phyloP scores from a whole-genome alignment of 1,140 invertebrate genomes.

The Lucilia sericata region DNA sequence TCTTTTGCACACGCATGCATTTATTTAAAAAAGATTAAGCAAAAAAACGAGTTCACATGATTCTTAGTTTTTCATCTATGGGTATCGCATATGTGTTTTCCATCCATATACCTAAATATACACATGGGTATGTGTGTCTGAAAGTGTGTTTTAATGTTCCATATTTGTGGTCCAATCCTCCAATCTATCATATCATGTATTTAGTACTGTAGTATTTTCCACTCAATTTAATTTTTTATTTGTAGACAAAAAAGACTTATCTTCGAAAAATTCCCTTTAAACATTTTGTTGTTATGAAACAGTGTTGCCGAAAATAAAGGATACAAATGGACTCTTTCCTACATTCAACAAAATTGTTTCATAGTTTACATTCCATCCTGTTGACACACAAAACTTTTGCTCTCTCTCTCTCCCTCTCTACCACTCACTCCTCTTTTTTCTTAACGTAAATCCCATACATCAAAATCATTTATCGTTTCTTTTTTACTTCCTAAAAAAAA shows the following conservation, averaged over 20 bases:
- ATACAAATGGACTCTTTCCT: too few species aligned
- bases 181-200: not conserved
- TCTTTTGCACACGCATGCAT: not conserved
- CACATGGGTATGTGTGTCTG: not conserved
- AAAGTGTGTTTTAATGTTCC: not conserved
- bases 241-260: not conserved
- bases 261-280: not conserved
- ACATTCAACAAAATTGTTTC: too few species aligned
- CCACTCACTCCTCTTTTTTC: too few species aligned
- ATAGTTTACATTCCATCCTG: too few species aligned
- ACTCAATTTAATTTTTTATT: constrained; percentile 23
- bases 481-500: too few species aligned
- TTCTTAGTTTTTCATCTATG: not conserved
- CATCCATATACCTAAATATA: not conserved
- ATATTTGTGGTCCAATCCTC: not conserved
- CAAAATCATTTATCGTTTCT: too few species aligned
- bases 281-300: too few species aligned
- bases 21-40: not conserved
- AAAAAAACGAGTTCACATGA: not conserved
- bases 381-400: too few species aligned
- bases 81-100: not conserved
- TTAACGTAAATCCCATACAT: too few species aligned
- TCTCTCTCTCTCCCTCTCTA: too few species aligned
- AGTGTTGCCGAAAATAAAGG: too few species aligned
- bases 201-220: constrained; percentile 1